These are phyloP conservation scores for Gephyroberyx darwinii DNA, from an alignment of 2,797 vertebrate species.

Conservation along the genomic window DNA sequence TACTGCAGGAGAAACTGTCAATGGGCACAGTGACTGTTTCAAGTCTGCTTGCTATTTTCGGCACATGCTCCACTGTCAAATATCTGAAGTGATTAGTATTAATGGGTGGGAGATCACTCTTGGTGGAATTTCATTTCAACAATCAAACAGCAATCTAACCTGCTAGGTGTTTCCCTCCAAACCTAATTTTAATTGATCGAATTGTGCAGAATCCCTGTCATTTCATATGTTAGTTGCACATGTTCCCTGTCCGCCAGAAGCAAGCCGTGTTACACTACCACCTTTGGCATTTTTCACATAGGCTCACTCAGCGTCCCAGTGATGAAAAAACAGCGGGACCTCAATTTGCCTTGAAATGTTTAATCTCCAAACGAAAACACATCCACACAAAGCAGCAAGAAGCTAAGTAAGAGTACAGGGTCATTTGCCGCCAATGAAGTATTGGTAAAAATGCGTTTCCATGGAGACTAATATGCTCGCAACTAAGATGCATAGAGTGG, in stretches of 20 bases:
- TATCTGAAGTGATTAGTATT: not conserved
- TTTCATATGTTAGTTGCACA: not conserved
- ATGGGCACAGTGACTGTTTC: not conserved
- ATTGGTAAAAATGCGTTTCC: slow-evolving; percentile 75
- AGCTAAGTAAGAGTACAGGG: slow-evolving; percentile 67
- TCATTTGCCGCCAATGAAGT: slow-evolving; percentile 72
- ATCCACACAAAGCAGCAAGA: slow-evolving; percentile 68
- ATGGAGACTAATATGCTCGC: slow-evolving; percentile 77
- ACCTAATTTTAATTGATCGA: slow-evolving; percentile 39
- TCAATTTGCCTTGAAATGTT: slow-evolving; percentile 66
- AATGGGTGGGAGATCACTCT: not conserved
- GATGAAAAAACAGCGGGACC: slow-evolving; percentile 63
- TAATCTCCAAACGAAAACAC: slow-evolving; percentile 71
- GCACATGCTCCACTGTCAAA: slow-evolving; percentile 8
- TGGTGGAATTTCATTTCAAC: slow-evolving; percentile 19
- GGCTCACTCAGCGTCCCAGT: slow-evolving; percentile 60
- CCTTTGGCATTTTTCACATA: slow-evolving; percentile 49
- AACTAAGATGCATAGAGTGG: slow-evolving; percentile 63
- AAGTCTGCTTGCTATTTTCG: slow-evolving; percentile 1
- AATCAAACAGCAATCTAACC: slow-evolving; percentile 20
- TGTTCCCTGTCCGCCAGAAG: slow-evolving; percentile 32
- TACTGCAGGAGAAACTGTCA: no score
- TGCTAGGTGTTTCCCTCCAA: not conserved
- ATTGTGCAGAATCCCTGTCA: slow-evolving; percentile 11
- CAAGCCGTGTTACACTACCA: slow-evolving; percentile 35